Evolutionary conservation across 2,888 invertebrate species (phyloP).

Genomic region (Cephus pygmeus): DNA sequence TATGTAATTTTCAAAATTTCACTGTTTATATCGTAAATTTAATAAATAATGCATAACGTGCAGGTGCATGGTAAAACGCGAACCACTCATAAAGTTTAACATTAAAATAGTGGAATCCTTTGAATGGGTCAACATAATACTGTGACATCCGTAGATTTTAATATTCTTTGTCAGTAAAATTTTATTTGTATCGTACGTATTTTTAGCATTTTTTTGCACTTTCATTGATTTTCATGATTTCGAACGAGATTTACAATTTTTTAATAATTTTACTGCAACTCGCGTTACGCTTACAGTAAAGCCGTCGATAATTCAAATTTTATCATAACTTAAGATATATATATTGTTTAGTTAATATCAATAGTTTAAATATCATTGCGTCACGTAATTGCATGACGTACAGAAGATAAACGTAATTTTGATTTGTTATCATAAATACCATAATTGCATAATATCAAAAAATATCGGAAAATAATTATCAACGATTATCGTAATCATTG

Average conservation of each 20-base stretch:
- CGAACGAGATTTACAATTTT: too few relatives aligned
- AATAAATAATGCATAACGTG: not conserved
- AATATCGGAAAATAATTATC: too few relatives aligned
- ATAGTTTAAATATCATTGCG: too few relatives aligned
- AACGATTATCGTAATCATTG: too few relatives aligned
- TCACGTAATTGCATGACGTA: too few relatives aligned
- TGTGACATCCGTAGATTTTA: not conserved
- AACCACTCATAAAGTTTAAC: not conserved
- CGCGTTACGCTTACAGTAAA: too few relatives aligned
- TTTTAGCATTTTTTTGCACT: not conserved
- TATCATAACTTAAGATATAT: too few relatives aligned
- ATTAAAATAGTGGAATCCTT: not conserved
- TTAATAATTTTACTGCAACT: too few relatives aligned
- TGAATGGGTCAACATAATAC: not conserved
- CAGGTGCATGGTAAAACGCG: not conserved
- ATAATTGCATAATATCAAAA: too few relatives aligned
- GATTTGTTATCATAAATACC: too few relatives aligned
- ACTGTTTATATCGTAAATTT: not conserved
- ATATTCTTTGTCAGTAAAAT: not conserved
- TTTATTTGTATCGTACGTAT: not conserved
- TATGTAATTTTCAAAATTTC: not conserved
- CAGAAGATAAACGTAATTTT: too few relatives aligned
- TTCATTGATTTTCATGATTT: not conserved
- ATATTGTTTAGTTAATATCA: too few relatives aligned
- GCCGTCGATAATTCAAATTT: not conserved